Base-by-base conservation (phyloP, 2,888 invertebrate genomes). In the Malthinus seriepunctatus region DNA sequence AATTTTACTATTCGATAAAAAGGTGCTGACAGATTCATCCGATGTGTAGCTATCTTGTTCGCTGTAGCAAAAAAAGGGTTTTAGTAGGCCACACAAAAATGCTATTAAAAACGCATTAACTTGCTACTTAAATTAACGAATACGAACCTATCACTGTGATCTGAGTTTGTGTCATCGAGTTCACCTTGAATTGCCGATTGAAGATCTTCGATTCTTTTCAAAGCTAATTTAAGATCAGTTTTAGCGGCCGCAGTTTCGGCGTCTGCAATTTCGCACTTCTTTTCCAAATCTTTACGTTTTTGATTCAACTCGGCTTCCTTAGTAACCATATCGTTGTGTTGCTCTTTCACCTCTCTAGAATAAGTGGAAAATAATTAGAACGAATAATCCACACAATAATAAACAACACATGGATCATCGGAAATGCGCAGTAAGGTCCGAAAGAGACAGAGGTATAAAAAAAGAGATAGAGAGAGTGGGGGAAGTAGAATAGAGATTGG, bases 181-280 rank as follows among this genome's bases (percentile, higher is more conserved):
- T 92, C 93, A 0, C 91, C 95, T 67, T 95, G 93, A 76, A 97
- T 91, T 61, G 95, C 96, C 71, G 92, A 89, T 76, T 96, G 96
- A 63, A 97, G 81, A 73, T 95, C 95, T 45, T 94, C 88, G 67
- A 96, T 95, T 60, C 97, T 84, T 64, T 95, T 88, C 57, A 95
- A 84, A 3, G 97, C 96, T 52, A 96, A 81, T 51, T 94, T 84
- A 42, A 97, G 85, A 79, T 97, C 96, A 76, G 89, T 86, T 72
- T 87, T 79, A 39, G 93, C 84, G 64, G 88, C 83, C 67, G 89
- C 79, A 51, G 86, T 83, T 78, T 92, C 88, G 33, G 89, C 82
- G 70, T 90, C 86, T 49, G 90, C 84, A 23, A 86, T 82, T 58
- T 88, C 87, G 49, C 89, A 83, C 39, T 86, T 83, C 68, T 90